Conservation (phyloP, 2,113 vertebrate species). For the Seriola dumerili region DNA sequence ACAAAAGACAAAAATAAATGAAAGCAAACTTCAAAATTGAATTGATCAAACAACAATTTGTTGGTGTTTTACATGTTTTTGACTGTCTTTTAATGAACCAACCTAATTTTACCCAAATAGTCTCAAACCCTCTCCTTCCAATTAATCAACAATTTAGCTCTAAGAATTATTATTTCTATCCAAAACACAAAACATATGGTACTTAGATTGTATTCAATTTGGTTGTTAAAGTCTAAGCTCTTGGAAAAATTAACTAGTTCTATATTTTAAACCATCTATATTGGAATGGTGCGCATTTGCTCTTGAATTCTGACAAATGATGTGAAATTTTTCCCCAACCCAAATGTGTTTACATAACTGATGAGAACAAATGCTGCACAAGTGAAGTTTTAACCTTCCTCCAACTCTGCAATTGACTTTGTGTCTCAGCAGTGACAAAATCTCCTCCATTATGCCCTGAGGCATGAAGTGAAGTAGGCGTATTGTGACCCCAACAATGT, state of each 20-base stretch:
- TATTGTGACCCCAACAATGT: slow-evolving; percentile 37
- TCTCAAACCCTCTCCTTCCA: neutral
- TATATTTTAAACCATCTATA: neutral
- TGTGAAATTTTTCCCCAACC: neutral
- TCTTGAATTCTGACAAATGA: slow-evolving; percentile 16
- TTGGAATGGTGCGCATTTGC: neutral
- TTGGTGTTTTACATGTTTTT: neutral
- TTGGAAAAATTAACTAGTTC: neutral
- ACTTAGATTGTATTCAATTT: neutral
- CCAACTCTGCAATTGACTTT: slow-evolving; percentile 37
- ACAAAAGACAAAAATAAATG: slow-evolving; percentile 29
- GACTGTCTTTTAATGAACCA: neutral
- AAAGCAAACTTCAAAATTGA: slow-evolving; percentile 23
- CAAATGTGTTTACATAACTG: slow-evolving; percentile 52
- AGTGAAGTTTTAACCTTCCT: slow-evolving; percentile 24
- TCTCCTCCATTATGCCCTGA: slow-evolving; percentile 32
- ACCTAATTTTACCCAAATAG: neutral
- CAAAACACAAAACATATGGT: neutral
- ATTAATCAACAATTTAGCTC: neutral
- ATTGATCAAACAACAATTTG: slow-evolving; percentile 13
- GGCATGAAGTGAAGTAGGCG: slow-evolving; percentile 53
- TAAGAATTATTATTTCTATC: neutral
- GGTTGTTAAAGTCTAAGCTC: neutral
- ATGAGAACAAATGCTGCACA: slow-evolving; percentile 65
- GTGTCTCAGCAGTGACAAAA: slow-evolving; percentile 8